Percentiles rank a stretch among this genome's conserved stretches.
These are phyloP conservation scores for Limnephilus rhombicus DNA, from an alignment of 2,888 invertebrate genomes.

Conservation along the genomic window DNA sequence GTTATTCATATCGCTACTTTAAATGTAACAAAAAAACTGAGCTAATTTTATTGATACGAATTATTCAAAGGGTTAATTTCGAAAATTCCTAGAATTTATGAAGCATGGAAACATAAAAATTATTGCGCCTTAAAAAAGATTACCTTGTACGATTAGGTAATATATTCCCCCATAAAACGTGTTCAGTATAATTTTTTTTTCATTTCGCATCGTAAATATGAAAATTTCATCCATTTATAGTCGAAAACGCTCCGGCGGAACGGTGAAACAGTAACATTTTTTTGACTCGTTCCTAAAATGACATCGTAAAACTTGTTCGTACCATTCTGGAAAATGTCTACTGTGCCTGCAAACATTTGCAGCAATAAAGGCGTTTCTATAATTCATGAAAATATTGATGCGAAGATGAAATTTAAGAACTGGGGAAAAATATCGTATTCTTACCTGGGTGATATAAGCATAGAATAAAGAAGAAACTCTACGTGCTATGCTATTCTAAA, in stretches of 20 bases:
- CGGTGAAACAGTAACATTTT: constrained; percentile 32
- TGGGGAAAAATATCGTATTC: background rate
- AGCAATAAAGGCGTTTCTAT: background rate
- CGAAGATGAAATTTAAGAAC: background rate
- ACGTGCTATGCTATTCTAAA: too few species aligned
- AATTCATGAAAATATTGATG: background rate
- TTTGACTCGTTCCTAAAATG: background rate
- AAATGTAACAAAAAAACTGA: background rate
- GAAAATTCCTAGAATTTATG: constrained; percentile 36
- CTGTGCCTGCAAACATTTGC: background rate
- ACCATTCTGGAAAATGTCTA: background rate
- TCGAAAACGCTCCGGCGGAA: constrained; percentile 34
- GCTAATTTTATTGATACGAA: constrained; percentile 7
- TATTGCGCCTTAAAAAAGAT: constrained; percentile 50
- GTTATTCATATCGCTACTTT: background rate
- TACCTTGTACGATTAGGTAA: constrained; percentile 53
- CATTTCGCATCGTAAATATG: constrained; percentile 54
- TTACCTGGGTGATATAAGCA: background rate
- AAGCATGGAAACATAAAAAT: constrained; percentile 48
- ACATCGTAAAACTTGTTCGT: constrained; percentile 30
- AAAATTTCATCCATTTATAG: constrained; percentile 49
- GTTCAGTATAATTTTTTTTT: constrained; percentile 53
- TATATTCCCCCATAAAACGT: constrained; percentile 54
- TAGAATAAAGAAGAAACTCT: too few species aligned
- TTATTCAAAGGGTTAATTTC: constrained; percentile 20